phyloP scores from a whole-genome alignment of 2,797 vertebrate species.

The Gambelia wislizenii region DNA sequence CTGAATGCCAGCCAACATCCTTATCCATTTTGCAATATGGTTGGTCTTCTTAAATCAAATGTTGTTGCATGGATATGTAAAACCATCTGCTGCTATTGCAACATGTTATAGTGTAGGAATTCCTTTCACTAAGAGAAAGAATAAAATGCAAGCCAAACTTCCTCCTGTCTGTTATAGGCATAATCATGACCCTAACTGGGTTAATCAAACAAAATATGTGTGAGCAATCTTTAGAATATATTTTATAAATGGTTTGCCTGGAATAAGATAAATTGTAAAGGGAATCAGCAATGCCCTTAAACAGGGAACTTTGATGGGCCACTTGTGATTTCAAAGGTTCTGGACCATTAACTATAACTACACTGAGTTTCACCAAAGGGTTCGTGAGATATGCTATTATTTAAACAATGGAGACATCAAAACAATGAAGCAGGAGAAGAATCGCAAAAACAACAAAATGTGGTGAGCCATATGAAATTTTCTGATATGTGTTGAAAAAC shows the following conservation, averaged over 20 bases:
- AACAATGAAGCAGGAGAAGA: not conserved
- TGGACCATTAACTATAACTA: too few species aligned
- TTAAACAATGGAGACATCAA: not conserved
- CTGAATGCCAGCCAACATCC: too few species aligned
- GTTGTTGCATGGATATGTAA: not conserved
- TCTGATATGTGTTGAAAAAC: not conserved
- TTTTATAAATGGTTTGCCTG: not conserved
- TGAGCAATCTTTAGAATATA: not conserved
- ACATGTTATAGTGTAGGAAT: too few species aligned
- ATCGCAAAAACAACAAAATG: not conserved
- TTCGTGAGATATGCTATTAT: not conserved
- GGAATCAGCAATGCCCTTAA: not conserved
- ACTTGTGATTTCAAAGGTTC: not conserved
- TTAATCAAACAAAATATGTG: not conserved
- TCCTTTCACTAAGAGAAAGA: not conserved
- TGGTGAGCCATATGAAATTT: not conserved
- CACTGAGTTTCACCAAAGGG: not conserved
- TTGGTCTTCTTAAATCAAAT: not conserved
- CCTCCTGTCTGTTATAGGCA: not conserved
- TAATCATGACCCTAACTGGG: not conserved
- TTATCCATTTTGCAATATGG: not conserved
- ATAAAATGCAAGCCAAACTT: too few species aligned
- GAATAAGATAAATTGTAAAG: not conserved
- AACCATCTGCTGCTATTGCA: not conserved
- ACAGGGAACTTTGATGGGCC: not conserved